Evolutionary conservation across 2,888 invertebrate genomes (phyloP).

Genomic region (Smittia aterrima): DNA sequence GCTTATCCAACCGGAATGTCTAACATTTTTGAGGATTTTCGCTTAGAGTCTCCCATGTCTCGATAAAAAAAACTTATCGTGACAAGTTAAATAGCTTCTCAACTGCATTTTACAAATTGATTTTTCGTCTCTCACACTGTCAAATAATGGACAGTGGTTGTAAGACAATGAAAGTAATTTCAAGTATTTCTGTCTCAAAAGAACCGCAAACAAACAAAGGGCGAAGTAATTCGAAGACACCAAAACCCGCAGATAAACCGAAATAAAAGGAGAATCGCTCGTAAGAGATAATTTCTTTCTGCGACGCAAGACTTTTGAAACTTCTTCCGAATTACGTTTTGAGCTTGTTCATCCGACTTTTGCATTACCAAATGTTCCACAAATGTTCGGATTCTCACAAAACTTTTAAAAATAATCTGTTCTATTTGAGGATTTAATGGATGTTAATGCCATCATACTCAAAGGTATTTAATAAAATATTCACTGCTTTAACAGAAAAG

Average conservation of each 20-base stretch:
- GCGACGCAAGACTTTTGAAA: neutral
- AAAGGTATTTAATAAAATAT: too few species aligned
- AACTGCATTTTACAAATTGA: neutral
- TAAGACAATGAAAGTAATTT: slow-evolving; percentile 24
- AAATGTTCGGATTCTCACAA: neutral
- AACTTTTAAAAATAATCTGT: too few species aligned
- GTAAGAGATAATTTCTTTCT: neutral
- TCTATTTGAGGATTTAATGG: too few species aligned
- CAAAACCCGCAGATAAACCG: neutral
- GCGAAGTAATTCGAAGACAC: neutral
- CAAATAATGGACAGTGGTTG: slow-evolving; percentile 29
- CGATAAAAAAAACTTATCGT: too few species aligned
- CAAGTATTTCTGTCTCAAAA: slow-evolving; percentile 20
- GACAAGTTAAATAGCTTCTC: neutral
- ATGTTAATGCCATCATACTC: too few species aligned
- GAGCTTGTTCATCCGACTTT: neutral
- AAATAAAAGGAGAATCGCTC: neutral
- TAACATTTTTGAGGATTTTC: too few species aligned
- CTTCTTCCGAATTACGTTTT: neutral
- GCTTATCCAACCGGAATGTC: too few species aligned
- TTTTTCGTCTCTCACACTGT: neutral
- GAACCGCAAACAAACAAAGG: slow-evolving; percentile 26
- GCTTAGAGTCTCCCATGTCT: too few species aligned
- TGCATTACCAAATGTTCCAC: neutral
- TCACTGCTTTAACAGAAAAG: too few species aligned